These are phyloP conservation scores for Hipposideros larvatus DNA, from an alignment of 2,797 vertebrate species.

Conservation along the genomic window DNA sequence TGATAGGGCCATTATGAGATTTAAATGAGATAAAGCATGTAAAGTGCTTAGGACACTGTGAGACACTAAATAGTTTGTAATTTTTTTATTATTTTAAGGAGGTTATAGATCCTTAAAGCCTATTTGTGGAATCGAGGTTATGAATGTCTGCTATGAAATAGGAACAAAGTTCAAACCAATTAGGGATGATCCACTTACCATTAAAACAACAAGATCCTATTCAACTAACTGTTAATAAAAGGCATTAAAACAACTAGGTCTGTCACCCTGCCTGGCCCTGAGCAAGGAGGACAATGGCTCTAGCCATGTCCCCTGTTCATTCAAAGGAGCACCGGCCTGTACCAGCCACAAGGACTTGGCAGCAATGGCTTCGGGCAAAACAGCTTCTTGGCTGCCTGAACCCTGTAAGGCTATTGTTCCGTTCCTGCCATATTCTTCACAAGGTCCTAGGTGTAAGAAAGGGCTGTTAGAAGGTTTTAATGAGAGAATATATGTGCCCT, in stretches of 20 bases:
- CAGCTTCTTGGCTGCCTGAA: background rate
- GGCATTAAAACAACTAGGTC: background rate
- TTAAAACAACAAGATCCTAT: background rate
- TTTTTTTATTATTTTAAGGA: constrained; percentile 50
- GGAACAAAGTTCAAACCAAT: constrained; percentile 46
- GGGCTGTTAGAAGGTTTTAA: background rate
- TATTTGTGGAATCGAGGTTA: background rate
- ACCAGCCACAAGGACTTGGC: constrained; percentile 45
- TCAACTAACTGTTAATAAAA: background rate
- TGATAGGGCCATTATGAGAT: background rate
- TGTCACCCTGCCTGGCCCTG: background rate
- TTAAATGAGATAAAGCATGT: background rate
- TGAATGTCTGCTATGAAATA: constrained; percentile 41
- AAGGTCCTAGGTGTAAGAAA: constrained; percentile 36
- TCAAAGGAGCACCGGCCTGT: background rate
- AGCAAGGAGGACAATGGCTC: background rate
- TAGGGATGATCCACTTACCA: background rate
- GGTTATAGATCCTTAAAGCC: background rate
- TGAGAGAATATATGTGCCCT: background rate
- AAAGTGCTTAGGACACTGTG: background rate
- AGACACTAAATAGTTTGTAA: background rate
- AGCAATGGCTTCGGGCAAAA: constrained; percentile 37
- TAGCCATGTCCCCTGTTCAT: background rate
- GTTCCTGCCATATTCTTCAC: background rate
- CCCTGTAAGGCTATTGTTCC: constrained; percentile 1